phyloP scores from a whole-genome alignment of 2,797 vertebrate genomes.

The Mionectes olivaceus region DNA sequence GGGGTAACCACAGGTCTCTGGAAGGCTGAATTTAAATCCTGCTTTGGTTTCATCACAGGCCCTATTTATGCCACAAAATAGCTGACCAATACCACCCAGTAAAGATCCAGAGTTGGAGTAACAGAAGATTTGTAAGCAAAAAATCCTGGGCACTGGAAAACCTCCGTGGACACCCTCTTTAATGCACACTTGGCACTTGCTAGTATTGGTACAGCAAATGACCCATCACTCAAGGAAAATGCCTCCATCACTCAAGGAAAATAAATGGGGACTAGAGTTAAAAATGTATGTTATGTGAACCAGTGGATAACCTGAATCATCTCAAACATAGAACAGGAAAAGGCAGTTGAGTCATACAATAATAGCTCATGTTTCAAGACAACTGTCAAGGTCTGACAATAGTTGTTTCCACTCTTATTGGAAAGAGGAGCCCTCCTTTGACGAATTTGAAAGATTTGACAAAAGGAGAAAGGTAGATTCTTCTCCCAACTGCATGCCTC shows the following conservation, averaged over 20 bases:
- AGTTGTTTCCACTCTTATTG: background rate
- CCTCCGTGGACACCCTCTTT: background rate
- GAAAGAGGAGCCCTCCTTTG: background rate
- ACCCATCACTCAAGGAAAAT: background rate
- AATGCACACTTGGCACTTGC: background rate
- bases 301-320: background rate
- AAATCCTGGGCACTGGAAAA: background rate
- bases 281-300: background rate
- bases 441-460: background rate
- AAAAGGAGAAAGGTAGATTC: background rate
- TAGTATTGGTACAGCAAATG: background rate
- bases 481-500: rapidly evolving
- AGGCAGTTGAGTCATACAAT: background rate
- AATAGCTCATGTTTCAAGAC: background rate
- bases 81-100: background rate
- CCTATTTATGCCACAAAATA: background rate
- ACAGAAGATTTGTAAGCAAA: background rate
- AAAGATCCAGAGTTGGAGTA: background rate
- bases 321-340: background rate
- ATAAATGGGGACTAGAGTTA: background rate
- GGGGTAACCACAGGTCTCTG: background rate
- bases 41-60: background rate
- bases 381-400: background rate
- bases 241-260: background rate
- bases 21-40: background rate